A percentile compares a stretch with the other conserved stretches of the same genome.
Conservation (phyloP, 2,888 invertebrate species). For the Eristalis tenax region DNA sequence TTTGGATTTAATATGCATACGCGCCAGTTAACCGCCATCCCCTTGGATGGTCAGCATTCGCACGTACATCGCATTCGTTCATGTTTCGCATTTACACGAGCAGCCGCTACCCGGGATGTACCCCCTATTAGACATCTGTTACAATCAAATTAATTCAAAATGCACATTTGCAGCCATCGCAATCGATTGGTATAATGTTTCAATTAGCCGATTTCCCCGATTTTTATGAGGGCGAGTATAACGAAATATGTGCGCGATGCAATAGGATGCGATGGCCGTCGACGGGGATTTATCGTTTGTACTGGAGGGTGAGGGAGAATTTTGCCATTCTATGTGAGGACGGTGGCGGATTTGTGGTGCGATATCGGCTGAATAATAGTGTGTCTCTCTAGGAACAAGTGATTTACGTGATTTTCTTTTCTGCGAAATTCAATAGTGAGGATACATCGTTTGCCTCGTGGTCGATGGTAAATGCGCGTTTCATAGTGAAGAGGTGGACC, state of each 20-base stretch:
- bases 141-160: conserved; percentile 62
- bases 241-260: conserved; percentile 37
- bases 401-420: conserved; percentile 26
- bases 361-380: conserved; percentile 43
- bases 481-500: no score
- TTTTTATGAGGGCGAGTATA: conserved; percentile 33
- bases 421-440: conserved; percentile 22
- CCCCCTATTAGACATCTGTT: conserved; percentile 66
- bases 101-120: neutral
- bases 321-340: neutral
- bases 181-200: conserved; percentile 70
- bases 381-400: conserved; percentile 17
- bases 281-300: conserved; percentile 40
- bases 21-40: conserved; percentile 16
- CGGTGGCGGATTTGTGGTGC: neutral
- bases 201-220: conserved; percentile 64
- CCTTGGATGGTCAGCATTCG: conserved; percentile 37
- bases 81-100: neutral
- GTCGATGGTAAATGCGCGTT: neutral
- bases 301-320: neutral
- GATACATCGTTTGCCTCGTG: conserved; percentile 8
- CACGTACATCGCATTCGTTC: conserved; percentile 13
- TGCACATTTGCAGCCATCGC: conserved; percentile 55
- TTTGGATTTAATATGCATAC: neutral
- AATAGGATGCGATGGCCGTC: neutral